A percentile compares a stretch with the other conserved stretches of the same genome.
These are phyloP conservation scores for Villa cingulata DNA, from an alignment of 2,888 invertebrate species.

Conservation along the genomic window DNA sequence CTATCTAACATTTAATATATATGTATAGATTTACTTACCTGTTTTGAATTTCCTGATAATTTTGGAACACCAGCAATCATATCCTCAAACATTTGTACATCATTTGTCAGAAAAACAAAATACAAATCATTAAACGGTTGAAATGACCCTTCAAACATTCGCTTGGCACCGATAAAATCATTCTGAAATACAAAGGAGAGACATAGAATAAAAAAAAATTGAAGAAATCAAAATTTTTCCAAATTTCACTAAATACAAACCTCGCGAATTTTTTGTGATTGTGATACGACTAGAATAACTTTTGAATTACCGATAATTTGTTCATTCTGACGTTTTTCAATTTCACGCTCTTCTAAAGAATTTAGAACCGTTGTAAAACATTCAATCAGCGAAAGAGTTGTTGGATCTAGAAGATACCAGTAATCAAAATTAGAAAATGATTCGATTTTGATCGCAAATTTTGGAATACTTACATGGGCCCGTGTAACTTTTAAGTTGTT, in stretches of 20 bases:
- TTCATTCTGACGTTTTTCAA: background rate
- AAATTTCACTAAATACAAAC: constrained; percentile 13
- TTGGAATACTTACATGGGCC: constrained; percentile 40
- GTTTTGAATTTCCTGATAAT: background rate
- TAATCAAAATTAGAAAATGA: background rate
- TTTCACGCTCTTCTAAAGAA: constrained; percentile 27
- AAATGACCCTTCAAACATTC: constrained; percentile 13
- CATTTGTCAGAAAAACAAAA: constrained; percentile 40
- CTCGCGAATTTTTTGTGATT: constrained; percentile 36
- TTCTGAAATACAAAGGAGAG: constrained; percentile 5
- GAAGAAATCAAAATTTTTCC: background rate
- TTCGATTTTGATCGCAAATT: background rate
- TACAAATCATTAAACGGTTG: constrained; percentile 36
- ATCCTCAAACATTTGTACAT: constrained; percentile 36
- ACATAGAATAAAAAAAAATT: background rate
- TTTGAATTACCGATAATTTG: constrained; percentile 27
- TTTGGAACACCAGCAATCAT: constrained; percentile 20
- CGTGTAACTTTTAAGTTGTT: constrained; percentile 33
- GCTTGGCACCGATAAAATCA: constrained; percentile 16
- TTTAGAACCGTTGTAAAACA: constrained; percentile 39
- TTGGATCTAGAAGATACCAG: constrained; percentile 12
- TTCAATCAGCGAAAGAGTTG: constrained; percentile 17
- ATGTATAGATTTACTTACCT: constrained; percentile 1
- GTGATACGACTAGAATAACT: constrained; percentile 41
- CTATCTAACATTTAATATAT: no score